Evolutionary conservation across 2,113 vertebrate genomes (phyloP).

Genomic region (Telmatochromis sp.): DNA sequence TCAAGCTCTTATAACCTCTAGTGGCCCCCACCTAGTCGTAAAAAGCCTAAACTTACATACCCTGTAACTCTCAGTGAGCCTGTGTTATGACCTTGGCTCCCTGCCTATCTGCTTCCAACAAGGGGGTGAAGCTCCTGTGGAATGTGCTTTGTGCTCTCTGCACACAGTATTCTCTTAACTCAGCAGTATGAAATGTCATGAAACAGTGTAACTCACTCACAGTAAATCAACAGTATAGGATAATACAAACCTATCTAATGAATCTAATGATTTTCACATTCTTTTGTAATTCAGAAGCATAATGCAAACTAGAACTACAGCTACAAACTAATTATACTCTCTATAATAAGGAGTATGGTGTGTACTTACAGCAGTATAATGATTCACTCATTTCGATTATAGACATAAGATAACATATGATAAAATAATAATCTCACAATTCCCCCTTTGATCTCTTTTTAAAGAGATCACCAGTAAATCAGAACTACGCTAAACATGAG

Average conservation of each 20-base stretch:
- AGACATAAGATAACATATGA: not conserved
- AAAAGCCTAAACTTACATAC: not conserved
- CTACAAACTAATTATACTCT: not conserved
- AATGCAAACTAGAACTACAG: not conserved
- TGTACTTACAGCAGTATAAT: not conserved
- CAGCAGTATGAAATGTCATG: not conserved
- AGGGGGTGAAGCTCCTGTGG: not conserved
- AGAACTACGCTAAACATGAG: not conserved
- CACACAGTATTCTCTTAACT: not conserved
- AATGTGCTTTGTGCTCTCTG: not conserved
- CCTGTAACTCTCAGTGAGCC: not conserved
- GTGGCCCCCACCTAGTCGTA: fast-evolving
- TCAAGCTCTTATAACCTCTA: not conserved
- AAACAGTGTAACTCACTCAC: not conserved
- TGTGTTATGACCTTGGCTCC: not conserved
- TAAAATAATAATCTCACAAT: not conserved
- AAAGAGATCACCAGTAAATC: not conserved
- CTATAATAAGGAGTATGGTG: not conserved
- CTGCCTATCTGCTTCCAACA: not conserved
- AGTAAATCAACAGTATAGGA: not conserved
- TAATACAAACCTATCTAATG: not conserved
- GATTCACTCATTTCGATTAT: not conserved
- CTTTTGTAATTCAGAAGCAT: not conserved
- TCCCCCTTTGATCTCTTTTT: not conserved
- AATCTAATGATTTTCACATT: not conserved